phyloP scores from a whole-genome alignment of 2,888 invertebrate species.

The Stenchaetothrips biformis region DNA sequence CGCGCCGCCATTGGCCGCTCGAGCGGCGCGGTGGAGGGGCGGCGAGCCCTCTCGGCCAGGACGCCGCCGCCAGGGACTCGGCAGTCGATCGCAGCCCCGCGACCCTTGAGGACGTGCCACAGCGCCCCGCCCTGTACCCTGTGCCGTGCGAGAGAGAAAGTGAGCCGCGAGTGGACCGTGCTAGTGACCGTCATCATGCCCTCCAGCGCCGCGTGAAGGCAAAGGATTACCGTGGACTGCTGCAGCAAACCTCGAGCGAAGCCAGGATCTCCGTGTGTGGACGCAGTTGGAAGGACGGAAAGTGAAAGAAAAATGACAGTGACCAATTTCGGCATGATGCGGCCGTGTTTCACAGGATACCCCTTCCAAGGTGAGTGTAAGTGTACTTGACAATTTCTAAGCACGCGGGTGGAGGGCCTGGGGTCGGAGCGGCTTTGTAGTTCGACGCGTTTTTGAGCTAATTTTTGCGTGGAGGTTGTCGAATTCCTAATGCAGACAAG shows the following conservation, averaged over 20 bases:
- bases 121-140: neutral
- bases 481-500: too few species aligned
- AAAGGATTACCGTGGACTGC: slow-evolving; percentile 24
- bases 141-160: neutral
- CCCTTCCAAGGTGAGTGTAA: slow-evolving; percentile 46
- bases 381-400: neutral
- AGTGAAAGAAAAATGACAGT: slow-evolving; percentile 42
- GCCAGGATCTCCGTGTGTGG: neutral
- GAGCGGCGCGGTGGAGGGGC: neutral
- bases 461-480: too few species aligned
- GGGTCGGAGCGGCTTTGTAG: too few species aligned
- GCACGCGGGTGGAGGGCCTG: neutral
- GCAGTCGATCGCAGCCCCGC: neutral
- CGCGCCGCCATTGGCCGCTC: neutral
- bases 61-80: neutral
- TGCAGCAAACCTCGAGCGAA: slow-evolving; percentile 27
- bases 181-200: neutral
- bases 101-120: neutral
- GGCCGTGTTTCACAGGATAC: slow-evolving; percentile 47
- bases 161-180: neutral
- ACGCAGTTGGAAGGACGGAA: slow-evolving; percentile 35
- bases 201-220: neutral
- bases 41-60: neutral
- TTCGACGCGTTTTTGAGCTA: too few species aligned
- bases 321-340: slow-evolving; percentile 46